Evolutionary conservation across 1,140 invertebrate genomes (phyloP).

Genomic region (Drosophila albomicans): DNA sequence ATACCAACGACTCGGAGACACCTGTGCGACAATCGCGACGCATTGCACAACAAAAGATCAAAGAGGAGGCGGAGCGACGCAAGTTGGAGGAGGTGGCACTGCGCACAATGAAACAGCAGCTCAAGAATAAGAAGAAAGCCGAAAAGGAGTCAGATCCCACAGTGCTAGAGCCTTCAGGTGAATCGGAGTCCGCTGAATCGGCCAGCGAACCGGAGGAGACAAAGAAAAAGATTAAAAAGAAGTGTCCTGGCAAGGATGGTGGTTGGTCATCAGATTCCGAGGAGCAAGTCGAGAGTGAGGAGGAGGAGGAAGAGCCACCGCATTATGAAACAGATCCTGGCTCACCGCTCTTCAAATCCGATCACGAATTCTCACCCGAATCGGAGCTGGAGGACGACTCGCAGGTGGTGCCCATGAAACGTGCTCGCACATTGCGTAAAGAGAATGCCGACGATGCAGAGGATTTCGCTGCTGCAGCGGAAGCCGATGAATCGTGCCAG

Average conservation of each 20-base stretch:
- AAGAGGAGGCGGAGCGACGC: slow-evolving; percentile 91
- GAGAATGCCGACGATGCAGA: slow-evolving; percentile 85
- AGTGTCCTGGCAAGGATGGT: slow-evolving; percentile 87
- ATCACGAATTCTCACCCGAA: slow-evolving; percentile 95
- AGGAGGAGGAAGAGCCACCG: slow-evolving; percentile 87
- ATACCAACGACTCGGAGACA: slow-evolving; percentile 79
- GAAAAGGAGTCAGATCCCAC: slow-evolving; percentile 77
- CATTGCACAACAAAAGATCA: slow-evolving; percentile 94
- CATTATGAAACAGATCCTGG: slow-evolving; percentile 87
- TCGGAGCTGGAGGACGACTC: slow-evolving; percentile 88
- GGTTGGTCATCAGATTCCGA: slow-evolving; percentile 89
- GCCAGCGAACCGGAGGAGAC: slow-evolving; percentile 85
- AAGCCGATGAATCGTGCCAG: slow-evolving; percentile 90
- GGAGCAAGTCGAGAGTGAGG: slow-evolving; percentile 87
- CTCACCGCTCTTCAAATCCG: slow-evolving; percentile 90
- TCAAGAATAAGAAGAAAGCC: slow-evolving; percentile 87
- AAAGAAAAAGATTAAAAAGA: slow-evolving; percentile 87
- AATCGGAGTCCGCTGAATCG: slow-evolving; percentile 81
- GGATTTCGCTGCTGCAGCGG: slow-evolving; percentile 86
- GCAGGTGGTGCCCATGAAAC: slow-evolving; percentile 87
- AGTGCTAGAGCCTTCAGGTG: slow-evolving; percentile 84
- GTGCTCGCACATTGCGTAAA: slow-evolving; percentile 89
- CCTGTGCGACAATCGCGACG: slow-evolving; percentile 91
- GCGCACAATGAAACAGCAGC: slow-evolving; percentile 87
- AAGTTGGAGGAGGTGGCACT: slow-evolving; percentile 90